Evolutionary conservation across 2,888 invertebrate genomes (phyloP), one percentile per base, ranked within the genome.

Genomic region (Andrena hattorfiana): DNA sequence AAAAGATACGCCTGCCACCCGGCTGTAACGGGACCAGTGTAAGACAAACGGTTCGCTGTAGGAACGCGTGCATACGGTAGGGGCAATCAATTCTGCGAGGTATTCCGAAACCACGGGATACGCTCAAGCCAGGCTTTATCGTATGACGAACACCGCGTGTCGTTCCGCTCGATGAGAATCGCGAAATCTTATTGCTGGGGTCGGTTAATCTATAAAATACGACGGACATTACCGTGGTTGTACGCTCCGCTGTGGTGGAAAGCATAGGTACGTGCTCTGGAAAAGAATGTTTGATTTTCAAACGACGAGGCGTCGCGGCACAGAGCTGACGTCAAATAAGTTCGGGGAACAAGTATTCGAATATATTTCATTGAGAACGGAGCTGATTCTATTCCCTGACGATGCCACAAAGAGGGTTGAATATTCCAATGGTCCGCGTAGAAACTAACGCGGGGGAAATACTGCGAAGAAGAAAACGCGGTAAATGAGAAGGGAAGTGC

Each of bases 81-180:
- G 67, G 63, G 28, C 79, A 76, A 83, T 76, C 84, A 83, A 84
- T 83, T 79, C 35, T 48, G 16, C 30, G 59, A 72, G 75, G 83
- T 79, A 83, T 80, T 83, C 67, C 73, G 83, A 67, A 71, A 74
- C 76, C 77, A 59, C 74, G 68, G 32, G 32, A 32, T 62, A 10
- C 51, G 67, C 74, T 78, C 78, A 83, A 83, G 83, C 74, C 67
- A 42, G 69, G 83, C 63, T 83, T 83, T 83, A 83, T 60, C 70
- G 74, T 68, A 66, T 75, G 66, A 80, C 73, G 73, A 83, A 83
- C 62, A 35, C 68, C 77, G 30, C 70, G 71, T 77, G 83, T 74
- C 78, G 73, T 83, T 83, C 77, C 83, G 74, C 77, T 77, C 83
- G 68, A 83, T 78, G 74, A 83, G 83, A 71, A 63, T 83, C 77